Base-by-base conservation (phyloP, 2,888 invertebrate species). In the Gonocerus acuteangulatus region DNA sequence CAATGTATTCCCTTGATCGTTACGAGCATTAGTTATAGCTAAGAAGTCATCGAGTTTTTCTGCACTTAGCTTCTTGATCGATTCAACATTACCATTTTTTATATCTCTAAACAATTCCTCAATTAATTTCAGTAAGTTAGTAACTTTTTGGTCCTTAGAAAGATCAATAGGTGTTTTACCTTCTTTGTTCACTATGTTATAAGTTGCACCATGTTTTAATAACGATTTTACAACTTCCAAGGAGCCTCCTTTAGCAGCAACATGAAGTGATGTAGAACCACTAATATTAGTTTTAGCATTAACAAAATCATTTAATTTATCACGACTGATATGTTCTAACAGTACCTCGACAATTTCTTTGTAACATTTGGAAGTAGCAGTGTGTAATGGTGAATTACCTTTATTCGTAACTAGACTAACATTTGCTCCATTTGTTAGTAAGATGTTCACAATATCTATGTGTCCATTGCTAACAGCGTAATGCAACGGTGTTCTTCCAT, bases 181-280 rank as follows among this genome's bases (percentile, higher is more conserved):
- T 15, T 39, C 39, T 3, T 39, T 39, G 39, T 39, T 39, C 39
- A 9, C n/a, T 9, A 39, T 11, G 11, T 39, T 4, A 15, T 39
- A 39, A n/a, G 4, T 3, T n/a, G 39, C 49, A 2, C 49, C 49
- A 27, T 49, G 32, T 7, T 27, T 49, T 18, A 49, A 22, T 18
- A 49, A 49, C 11, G 32, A 11, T 9, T 16, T 34, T 7, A 27
- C 27, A 27, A 49, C 27, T 1, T 49, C 27, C n/a, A 13, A 13
- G 6, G 11, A n/a, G 34, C 49, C 49, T 23, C n/a, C 1, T 49
- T 49, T 22, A 6, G 49, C 49, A 49, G 49, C 49, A 27, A 49
- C 49, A 27, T 49, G 49, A 2, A 49, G 32, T 27, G 49, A 22
- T 18, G 49, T 49, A n/a, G 23, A 27, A 18, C 49, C 32, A n/a